These are phyloP conservation scores for Noctua fimbriata DNA, from an alignment of 2,888 invertebrate species.

Conservation along the genomic window DNA sequence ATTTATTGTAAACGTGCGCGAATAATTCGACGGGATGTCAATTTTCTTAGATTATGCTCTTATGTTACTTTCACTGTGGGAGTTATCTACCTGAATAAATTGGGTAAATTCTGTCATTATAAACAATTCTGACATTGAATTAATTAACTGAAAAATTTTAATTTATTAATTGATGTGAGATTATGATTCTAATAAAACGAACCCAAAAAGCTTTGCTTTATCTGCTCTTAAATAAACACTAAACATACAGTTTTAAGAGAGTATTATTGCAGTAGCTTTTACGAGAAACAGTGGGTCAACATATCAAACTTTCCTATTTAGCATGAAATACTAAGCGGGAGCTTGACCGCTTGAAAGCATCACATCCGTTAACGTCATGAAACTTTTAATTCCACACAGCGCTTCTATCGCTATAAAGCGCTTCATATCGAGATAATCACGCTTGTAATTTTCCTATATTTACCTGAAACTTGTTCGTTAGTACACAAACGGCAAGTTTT, in stretches of 20 bases:
- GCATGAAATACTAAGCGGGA: background rate
- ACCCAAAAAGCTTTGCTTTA: no score
- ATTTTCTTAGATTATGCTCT: background rate
- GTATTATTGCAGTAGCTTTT: background rate
- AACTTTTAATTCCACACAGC: conserved; percentile 11
- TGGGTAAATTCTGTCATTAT: background rate
- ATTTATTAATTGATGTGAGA: no score
- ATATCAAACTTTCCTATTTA: background rate
- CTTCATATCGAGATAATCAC: conserved; percentile 22
- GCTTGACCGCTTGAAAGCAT: background rate
- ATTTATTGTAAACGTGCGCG: background rate
- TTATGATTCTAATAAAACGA: background rate
- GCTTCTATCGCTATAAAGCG: background rate
- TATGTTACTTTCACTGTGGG: no score
- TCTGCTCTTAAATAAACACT: background rate
- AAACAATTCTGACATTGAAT: background rate
- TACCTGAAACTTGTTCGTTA: conserved; percentile 52
- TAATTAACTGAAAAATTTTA: background rate
- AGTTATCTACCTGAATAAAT: background rate
- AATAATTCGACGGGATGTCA: background rate
- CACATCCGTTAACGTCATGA: background rate
- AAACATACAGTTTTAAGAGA: background rate
- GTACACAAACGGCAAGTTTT: conserved; percentile 50
- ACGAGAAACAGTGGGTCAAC: background rate
- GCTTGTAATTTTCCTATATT: conserved; percentile 31